Base-by-base conservation (phyloP, 2,888 invertebrate species). In the Drosophila ustulata region DNA sequence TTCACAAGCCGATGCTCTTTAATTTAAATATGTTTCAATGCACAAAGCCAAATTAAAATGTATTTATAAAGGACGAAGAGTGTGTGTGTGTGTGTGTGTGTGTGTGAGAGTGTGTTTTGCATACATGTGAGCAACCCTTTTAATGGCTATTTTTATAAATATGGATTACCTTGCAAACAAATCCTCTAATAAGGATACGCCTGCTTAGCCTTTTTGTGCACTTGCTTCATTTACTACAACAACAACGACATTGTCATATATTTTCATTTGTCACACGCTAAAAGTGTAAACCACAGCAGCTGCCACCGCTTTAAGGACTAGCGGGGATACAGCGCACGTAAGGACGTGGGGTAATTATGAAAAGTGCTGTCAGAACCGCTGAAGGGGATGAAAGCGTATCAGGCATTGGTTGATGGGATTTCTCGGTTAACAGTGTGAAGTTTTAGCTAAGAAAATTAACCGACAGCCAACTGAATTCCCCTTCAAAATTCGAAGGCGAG, bases 21-120 rank as follows among this genome's bases (percentile, higher is more conserved):
- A 82, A 82, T 88, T 88, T 88, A 82, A 88, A 86, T 86, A 86
- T 89, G 88, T 89, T 89, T 78, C 89, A 88, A 71, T 88, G 88
- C 83, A 88, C 88, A 88, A 88, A 89, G 82, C 84, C 82, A 79
- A 83, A 88, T 88, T 64, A 88, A 85, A 87, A 87, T 76, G 80
- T 84, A 86, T 88, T 84, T 86, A 83, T 86, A 83, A 68, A 77
- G 50, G 57, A 3, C 13, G 18, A n/a, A 23, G 30, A 25, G 6
- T n/a, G 34, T 4, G n/a, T 30, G 6, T 2, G 52, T 13, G 45
- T 25, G 34, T 34, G 34, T 34, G 34, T n/a, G n/a, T n/a, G n/a
- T 23, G 34, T 13, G 7, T 18, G 45, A n/a, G n/a, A 30, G 6
- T 6, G 52, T 13, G 39, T 9, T 25, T 5, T 43, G 9, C 37